Evolutionary conservation across 2,888 invertebrate species (phyloP).

Genomic region (Caenorhabditis plicata): DNA sequence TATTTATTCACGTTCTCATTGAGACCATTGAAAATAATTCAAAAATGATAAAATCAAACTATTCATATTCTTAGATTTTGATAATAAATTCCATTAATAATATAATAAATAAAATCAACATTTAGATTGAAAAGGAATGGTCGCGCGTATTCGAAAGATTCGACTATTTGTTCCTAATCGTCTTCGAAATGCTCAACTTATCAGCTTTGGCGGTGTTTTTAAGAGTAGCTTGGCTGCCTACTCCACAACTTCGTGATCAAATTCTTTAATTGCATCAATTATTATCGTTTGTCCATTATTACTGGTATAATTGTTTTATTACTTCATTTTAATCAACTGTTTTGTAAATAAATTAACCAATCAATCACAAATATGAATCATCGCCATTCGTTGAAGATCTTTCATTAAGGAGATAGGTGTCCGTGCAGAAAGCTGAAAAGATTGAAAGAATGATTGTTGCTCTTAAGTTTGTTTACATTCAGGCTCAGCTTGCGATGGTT

Average conservation of each 20-base stretch:
- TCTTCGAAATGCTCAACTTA: conserved; percentile 52
- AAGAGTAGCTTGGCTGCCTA: conserved; percentile 54
- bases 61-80: too few relatives aligned
- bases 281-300: not conserved
- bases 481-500: too few relatives aligned
- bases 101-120: not conserved
- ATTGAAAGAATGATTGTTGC: not conserved
- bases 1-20: too few relatives aligned
- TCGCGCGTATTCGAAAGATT: conserved; percentile 49
- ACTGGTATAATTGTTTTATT: not conserved
- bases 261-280: conserved; percentile 13
- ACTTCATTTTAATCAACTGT: not conserved
- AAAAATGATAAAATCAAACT: too few relatives aligned
- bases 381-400: conserved; percentile 23
- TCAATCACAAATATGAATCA: conserved; percentile 12
- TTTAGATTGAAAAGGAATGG: conserved; percentile 57
- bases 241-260: conserved; percentile 51
- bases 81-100: too few relatives aligned
- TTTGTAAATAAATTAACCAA: too few relatives aligned
- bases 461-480: too few relatives aligned
- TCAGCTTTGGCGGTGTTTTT: conserved; percentile 54
- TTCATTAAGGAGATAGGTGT: conserved; percentile 28
- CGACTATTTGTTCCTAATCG: conserved; percentile 53
- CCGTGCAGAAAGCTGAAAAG: conserved; percentile 25
- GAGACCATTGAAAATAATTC: too few relatives aligned